These are phyloP conservation scores for Schizotus pectinicornis DNA, from an alignment of 2,888 invertebrate genomes.

Conservation along the genomic window DNA sequence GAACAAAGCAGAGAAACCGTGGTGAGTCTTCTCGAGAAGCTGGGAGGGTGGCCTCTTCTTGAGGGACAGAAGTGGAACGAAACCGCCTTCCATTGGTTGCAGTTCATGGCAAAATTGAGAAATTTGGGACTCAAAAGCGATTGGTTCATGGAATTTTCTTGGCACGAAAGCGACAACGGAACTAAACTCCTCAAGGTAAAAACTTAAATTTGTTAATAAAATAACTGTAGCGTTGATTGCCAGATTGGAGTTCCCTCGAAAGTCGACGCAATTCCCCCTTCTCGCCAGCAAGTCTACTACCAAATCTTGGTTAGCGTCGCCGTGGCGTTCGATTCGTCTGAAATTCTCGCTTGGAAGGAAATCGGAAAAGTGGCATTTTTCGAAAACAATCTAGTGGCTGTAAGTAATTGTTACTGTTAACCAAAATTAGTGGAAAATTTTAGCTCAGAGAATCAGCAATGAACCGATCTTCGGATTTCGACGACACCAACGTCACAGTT, in stretches of 20 bases:
- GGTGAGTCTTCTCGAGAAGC: background rate
- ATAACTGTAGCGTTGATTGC: background rate
- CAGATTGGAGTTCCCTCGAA: slow-evolving; percentile 1
- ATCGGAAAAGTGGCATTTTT: slow-evolving; percentile 35
- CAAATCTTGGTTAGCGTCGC: slow-evolving; percentile 39
- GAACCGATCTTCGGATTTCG: background rate
- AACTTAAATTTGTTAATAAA: background rate
- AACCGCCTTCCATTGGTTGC: slow-evolving; percentile 16
- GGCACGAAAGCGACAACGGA: slow-evolving; percentile 12
- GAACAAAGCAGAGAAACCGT: slow-evolving; percentile 5
- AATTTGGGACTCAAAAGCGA: slow-evolving; percentile 16
- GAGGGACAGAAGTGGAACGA: slow-evolving; percentile 19
- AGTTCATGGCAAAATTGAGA: slow-evolving; percentile 16
- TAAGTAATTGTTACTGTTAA: background rate
- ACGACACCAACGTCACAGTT: slow-evolving; percentile 58
- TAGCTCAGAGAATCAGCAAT: slow-evolving; percentile 8
- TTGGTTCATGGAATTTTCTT: slow-evolving; percentile 20
- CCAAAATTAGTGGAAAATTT: background rate
- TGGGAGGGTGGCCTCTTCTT: slow-evolving; percentile 27
- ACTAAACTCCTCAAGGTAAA: slow-evolving; percentile 18
- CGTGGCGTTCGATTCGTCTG: slow-evolving; percentile 38
- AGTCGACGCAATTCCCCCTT: background rate
- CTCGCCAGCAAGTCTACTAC: slow-evolving; percentile 6
- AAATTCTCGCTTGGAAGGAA: slow-evolving; percentile 31
- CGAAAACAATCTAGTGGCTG: slow-evolving; percentile 36